Evolutionary conservation across 1,140 invertebrate genomes (phyloP).

Genomic region (Aradophagus sp.): DNA sequence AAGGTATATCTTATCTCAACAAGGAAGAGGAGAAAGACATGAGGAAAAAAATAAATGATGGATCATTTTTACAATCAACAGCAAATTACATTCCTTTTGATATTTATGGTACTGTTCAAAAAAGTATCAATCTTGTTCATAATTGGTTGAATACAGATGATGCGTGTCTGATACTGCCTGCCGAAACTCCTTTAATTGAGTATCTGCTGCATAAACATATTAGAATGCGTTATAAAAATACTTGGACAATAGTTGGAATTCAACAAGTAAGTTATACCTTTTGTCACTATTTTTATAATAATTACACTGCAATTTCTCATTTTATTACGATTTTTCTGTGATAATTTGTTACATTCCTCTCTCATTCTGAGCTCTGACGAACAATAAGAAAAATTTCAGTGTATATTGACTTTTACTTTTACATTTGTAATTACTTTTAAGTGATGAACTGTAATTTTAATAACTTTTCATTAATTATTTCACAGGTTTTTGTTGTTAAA

Average conservation of each 20-base stretch:
- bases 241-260: slow-evolving; percentile 66
- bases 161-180: slow-evolving; percentile 47
- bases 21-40: slow-evolving; percentile 72
- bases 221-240: slow-evolving; percentile 74
- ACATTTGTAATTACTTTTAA: too few species aligned
- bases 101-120: slow-evolving; percentile 73
- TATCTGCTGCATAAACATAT: slow-evolving; percentile 76
- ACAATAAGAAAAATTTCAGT: too few species aligned
- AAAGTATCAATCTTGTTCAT: slow-evolving; percentile 58
- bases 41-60: slow-evolving; percentile 60
- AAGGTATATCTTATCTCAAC: slow-evolving; percentile 81
- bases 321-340: too few species aligned
- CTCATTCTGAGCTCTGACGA: too few species aligned
- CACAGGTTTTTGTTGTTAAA: background rate
- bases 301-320: too few species aligned
- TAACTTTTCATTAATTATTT: too few species aligned
- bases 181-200: slow-evolving; percentile 47
- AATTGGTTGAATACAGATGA: slow-evolving; percentile 68
- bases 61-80: slow-evolving; percentile 52
- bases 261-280: too few species aligned
- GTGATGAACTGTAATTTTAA: too few species aligned
- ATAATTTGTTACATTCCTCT: too few species aligned
- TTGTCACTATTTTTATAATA: too few species aligned
- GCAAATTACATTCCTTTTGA: slow-evolving; percentile 56
- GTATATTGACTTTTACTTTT: too few species aligned